Evolutionary conservation across 2,888 invertebrate species (phyloP), one percentile per base, ranked within the genome.

Genomic region (Ypsolopha sequella): DNA sequence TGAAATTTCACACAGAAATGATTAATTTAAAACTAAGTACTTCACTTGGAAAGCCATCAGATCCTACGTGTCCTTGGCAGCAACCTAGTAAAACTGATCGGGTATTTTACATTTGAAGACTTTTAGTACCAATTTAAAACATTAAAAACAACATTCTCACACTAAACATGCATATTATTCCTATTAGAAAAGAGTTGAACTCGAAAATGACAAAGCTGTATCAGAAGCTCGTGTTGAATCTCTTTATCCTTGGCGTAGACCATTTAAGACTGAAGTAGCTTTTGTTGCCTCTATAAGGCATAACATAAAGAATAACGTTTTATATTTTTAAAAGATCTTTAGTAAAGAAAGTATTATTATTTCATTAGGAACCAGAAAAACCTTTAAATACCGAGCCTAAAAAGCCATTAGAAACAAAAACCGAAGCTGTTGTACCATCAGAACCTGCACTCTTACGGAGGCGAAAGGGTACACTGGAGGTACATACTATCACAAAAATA

Each of bases 371-470:
- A 41, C 41, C 49, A 6, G 41, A 49, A 11, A 45, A 43, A 43
- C n/a, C 34, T 6, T 3, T 24, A 24, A 24, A 24, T 24, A 24
- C 24, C 24, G 24, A 24, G 24, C 24, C 4, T 24, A 24, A 24
- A 24, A 4, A 24, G 24, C 24, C 24, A 24, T 9, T 34, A n/a
- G 45, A 61, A 55, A 58, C 58, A 54, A 59, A 60, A 50, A 56
- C 63, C 57, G 56, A 59, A 58, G 54, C 56, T 54, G 61, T 62
- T 36, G 64, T 61, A 61, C 61, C 61, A 14, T 56, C 57, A 60
- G 65, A 67, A 56, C 56, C 66, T 53, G 52, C 58, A 48, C 63
- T 65, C 45, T 70, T 72, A 48, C 71, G 71, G 71, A 63, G 71
- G 57, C 68, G 70, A 58, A 53, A 36, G 24, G 24, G 24, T 24